Evolutionary conservation across 1,140 invertebrate species (phyloP).

Genomic region (Panagrolaimus sp.): DNA sequence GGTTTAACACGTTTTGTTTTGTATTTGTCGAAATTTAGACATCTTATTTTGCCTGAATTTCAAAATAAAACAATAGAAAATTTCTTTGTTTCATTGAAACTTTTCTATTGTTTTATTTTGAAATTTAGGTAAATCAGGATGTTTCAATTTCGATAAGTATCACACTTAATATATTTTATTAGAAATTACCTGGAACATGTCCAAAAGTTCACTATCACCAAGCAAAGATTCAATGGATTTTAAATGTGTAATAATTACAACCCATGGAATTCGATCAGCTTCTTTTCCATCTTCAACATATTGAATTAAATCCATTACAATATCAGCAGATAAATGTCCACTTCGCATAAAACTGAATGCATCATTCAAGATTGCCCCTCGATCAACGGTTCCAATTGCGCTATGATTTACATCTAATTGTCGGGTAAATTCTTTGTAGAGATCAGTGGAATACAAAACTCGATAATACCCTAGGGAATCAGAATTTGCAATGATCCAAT

Average conservation of each 20-base stretch:
- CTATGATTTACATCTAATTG: conserved; percentile 34
- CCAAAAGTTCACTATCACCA: conserved; percentile 30
- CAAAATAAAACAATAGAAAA: no score
- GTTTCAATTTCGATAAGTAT: no score
- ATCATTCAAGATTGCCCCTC: conserved; percentile 42
- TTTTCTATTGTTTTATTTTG: no score
- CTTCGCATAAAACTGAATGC: conserved; percentile 40
- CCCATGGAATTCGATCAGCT: conserved; percentile 43
- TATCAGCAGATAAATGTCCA: conserved; percentile 36
- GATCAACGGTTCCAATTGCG: conserved; percentile 33
- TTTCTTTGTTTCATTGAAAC: no score
- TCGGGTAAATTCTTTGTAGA: conserved; percentile 35
- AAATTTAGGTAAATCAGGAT: no score
- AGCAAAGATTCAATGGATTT: conserved; percentile 39
- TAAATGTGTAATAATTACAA: conserved; percentile 35
- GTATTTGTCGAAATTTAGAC: no score
- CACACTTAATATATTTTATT: not conserved
- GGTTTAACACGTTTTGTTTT: no score
- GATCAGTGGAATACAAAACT: conserved; percentile 37
- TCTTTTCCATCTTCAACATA: conserved; percentile 36
- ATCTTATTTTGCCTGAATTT: no score
- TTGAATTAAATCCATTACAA: conserved; percentile 36
- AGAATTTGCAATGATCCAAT: conserved; percentile 45
- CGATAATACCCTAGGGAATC: conserved; percentile 45
- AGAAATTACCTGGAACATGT: conserved; percentile 31